Percentiles rank a stretch among this genome's conserved stretches.
These are phyloP conservation scores for Sitobion miscanthi DNA, from an alignment of 1,140 invertebrate genomes.

Conservation along the genomic window DNA sequence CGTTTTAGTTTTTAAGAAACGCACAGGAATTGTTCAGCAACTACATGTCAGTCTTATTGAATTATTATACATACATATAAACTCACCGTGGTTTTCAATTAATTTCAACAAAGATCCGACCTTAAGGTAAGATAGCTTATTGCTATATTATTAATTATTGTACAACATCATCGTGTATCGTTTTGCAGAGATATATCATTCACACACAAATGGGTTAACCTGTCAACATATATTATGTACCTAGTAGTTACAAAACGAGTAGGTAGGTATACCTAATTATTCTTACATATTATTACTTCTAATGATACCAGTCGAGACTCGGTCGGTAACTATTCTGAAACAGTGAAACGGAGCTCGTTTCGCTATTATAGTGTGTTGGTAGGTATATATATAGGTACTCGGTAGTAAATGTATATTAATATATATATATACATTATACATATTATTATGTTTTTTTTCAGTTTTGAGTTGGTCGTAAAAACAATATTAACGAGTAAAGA, in stretches of 20 bases:
- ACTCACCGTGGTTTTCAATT: background rate
- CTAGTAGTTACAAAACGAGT: constrained; percentile 15
- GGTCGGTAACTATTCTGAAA: background rate
- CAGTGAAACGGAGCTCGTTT: background rate
- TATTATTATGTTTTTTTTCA: background rate
- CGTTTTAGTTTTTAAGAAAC: background rate
- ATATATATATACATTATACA: background rate
- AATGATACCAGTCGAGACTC: background rate
- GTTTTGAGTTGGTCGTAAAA: background rate
- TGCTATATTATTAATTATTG: constrained; percentile 8
- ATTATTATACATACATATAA: background rate
- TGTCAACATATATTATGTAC: constrained; percentile 12
- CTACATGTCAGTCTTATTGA: background rate
- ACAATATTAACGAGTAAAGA: background rate
- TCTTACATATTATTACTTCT: constrained; percentile 17
- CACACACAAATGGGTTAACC: constrained; percentile 7
- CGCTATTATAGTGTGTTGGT: background rate
- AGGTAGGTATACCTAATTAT: constrained; percentile 14
- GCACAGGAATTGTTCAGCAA: background rate
- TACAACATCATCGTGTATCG: background rate
- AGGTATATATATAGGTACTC: background rate
- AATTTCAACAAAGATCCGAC: constrained; percentile 6
- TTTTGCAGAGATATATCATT: constrained; percentile 9
- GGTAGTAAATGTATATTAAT: background rate
- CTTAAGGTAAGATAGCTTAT: constrained; percentile 6